These are phyloP conservation scores for Bradynema listronoti DNA, from an alignment of 1,140 invertebrate genomes.

Conservation along the genomic window DNA sequence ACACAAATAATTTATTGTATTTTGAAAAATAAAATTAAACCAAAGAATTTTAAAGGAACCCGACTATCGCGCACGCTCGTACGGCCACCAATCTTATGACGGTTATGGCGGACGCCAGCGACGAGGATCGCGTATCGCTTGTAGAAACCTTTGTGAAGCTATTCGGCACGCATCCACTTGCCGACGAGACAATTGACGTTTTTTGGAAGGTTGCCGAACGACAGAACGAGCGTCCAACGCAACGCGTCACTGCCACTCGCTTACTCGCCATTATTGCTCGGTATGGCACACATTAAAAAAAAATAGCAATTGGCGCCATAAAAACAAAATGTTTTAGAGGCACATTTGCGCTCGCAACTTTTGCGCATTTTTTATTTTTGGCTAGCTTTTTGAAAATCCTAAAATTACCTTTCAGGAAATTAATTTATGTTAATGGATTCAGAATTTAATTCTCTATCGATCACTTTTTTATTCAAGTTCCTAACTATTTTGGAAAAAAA, in stretches of 20 bases:
- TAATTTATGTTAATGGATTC: too few species aligned
- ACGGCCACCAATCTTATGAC: slow-evolving; percentile 21
- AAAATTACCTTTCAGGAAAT: too few species aligned
- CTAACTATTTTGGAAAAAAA: too few species aligned
- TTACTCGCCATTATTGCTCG: slow-evolving; percentile 24
- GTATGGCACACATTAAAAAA: too few species aligned
- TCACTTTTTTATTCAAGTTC: too few species aligned
- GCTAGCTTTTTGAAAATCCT: too few species aligned
- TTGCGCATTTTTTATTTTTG: too few species aligned
- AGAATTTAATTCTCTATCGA: too few species aligned
- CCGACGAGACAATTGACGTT: slow-evolving; percentile 4
- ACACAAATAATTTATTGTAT: too few species aligned
- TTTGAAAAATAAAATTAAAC: neutral
- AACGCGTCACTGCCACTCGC: slow-evolving; percentile 14
- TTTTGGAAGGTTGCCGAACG: slow-evolving; percentile 16
- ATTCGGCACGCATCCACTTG: slow-evolving; percentile 9
- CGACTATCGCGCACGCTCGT: neutral
- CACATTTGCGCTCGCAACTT: too few species aligned
- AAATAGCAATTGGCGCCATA: too few species aligned
- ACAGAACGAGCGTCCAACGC: slow-evolving; percentile 7
- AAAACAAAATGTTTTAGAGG: too few species aligned
- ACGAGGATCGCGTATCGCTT: slow-evolving; percentile 18
- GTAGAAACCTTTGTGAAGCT: slow-evolving; percentile 20
- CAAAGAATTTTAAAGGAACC: neutral
- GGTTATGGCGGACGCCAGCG: slow-evolving; percentile 18